Percentiles rank a stretch among this genome's conserved stretches.
phyloP scores from a whole-genome alignment of 2,888 invertebrate species.

The Pammene fasciana region DNA sequence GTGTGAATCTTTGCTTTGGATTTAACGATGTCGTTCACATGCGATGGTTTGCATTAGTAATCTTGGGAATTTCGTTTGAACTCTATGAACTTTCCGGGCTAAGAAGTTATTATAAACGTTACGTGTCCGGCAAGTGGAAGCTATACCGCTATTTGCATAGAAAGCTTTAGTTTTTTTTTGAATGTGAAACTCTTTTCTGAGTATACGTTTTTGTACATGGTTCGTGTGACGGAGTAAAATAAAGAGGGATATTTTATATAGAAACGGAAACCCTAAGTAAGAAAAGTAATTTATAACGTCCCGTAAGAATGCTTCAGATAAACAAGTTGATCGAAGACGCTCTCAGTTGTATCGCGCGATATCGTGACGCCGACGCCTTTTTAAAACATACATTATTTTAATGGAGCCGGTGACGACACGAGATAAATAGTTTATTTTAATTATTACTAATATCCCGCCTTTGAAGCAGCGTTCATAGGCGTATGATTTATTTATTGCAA shows the following conservation, averaged over 20 bases:
- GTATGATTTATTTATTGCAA: slow-evolving; percentile 32
- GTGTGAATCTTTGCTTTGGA: slow-evolving; percentile 59
- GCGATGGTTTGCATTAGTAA: slow-evolving; percentile 40
- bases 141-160: slow-evolving; percentile 29
- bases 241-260: slow-evolving; percentile 7
- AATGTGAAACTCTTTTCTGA: slow-evolving; percentile 20
- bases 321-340: slow-evolving; percentile 68
- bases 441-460: slow-evolving; percentile 35
- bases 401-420: slow-evolving; percentile 54
- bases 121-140: slow-evolving; percentile 9
- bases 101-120: slow-evolving; percentile 29
- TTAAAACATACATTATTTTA: slow-evolving; percentile 69
- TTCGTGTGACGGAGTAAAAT: not conserved
- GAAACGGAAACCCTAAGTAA: slow-evolving; percentile 57
- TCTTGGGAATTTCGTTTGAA: slow-evolving; percentile 39
- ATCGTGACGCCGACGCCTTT: slow-evolving; percentile 63
- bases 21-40: slow-evolving; percentile 45
- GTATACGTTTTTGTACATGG: not conserved
- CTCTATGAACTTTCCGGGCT: slow-evolving; percentile 33
- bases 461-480: not conserved
- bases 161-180: slow-evolving; percentile 21
- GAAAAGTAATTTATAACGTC: slow-evolving; percentile 53
- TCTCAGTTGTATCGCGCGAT: slow-evolving; percentile 56
- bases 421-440: slow-evolving; percentile 39
- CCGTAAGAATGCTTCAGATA: slow-evolving; percentile 59